Percentiles rank a stretch among this genome's conserved stretches.
phyloP scores from a whole-genome alignment of 2,797 vertebrate species.

The Protosalanx chinensis region DNA sequence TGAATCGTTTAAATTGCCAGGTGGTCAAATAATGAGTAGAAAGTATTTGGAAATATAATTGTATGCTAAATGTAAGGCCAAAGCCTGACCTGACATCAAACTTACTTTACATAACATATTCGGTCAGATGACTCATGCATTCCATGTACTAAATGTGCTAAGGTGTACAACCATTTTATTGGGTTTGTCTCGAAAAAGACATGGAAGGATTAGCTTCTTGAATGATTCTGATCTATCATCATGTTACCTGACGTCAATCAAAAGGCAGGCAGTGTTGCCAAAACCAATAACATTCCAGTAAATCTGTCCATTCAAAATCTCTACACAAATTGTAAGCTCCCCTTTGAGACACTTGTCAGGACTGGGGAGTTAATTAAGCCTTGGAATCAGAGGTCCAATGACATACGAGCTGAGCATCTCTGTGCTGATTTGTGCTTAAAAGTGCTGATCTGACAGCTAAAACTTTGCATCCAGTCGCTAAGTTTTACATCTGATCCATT shows the following conservation, averaged over 20 bases:
- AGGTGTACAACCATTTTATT: not conserved
- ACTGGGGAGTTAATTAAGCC: constrained; percentile 73
- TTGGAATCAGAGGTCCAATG: constrained; percentile 56
- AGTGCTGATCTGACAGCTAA: constrained; percentile 53
- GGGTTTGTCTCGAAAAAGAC: not conserved
- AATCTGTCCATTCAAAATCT: constrained; percentile 56
- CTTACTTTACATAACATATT: not conserved
- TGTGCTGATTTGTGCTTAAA: constrained; percentile 58
- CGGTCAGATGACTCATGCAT: not conserved
- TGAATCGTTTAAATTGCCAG: no score
- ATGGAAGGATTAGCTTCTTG: not conserved
- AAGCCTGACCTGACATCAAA: not conserved
- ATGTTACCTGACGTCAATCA: constrained; percentile 64
- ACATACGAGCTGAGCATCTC: constrained; percentile 52
- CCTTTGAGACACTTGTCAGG: constrained; percentile 58
- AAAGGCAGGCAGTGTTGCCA: constrained; percentile 64
- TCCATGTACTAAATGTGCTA: not conserved
- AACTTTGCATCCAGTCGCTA: constrained; percentile 23
- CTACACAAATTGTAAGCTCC: constrained; percentile 48
- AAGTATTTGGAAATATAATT: no score
- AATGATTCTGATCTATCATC: constrained; percentile 43
- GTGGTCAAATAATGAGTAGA: no score
- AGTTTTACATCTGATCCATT: constrained; percentile 3
- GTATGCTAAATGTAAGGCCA: not conserved
- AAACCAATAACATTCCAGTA: constrained; percentile 72